phyloP scores from a whole-genome alignment of 1,140 invertebrate genomes.

The Nautilus pompilius region DNA sequence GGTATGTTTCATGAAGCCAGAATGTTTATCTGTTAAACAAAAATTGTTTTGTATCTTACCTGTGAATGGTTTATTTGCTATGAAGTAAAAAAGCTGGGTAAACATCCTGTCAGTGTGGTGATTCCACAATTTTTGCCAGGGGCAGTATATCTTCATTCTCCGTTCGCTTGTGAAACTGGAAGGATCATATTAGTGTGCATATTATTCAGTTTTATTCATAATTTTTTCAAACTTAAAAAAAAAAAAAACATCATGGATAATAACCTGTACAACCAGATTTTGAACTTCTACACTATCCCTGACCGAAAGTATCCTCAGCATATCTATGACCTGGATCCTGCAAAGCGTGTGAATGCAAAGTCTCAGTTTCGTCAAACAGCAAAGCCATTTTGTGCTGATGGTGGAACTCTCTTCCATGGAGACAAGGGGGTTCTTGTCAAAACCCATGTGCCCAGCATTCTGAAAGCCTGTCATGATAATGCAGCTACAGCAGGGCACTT shows the following conservation, averaged over 20 bases:
- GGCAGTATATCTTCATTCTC: no score
- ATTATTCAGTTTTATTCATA: no score
- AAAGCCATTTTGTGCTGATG: background rate
- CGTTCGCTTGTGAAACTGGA: no score
- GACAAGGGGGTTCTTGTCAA: background rate
- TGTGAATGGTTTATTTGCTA: background rate
- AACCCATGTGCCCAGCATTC: background rate
- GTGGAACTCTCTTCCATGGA: background rate
- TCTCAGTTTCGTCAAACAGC: slow-evolving; percentile 1
- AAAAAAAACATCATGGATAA: no score
- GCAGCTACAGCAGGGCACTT: background rate
- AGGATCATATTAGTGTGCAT: no score
- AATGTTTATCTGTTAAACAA: background rate
- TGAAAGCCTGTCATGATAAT: background rate
- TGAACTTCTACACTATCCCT: background rate
- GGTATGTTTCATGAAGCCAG: background rate
- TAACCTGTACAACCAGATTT: background rate
- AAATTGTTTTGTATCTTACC: background rate
- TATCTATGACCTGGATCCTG: slow-evolving; percentile 3
- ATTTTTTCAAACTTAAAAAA: no score
- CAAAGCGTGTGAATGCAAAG: slow-evolving; percentile 1
- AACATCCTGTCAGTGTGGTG: no score
- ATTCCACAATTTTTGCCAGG: no score
- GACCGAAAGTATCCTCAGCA: slow-evolving; percentile 3
- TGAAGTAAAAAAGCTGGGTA: no score